These are phyloP conservation scores for Rhipidura dahli DNA, from an alignment of 2,113 vertebrate genomes.

Conservation along the genomic window DNA sequence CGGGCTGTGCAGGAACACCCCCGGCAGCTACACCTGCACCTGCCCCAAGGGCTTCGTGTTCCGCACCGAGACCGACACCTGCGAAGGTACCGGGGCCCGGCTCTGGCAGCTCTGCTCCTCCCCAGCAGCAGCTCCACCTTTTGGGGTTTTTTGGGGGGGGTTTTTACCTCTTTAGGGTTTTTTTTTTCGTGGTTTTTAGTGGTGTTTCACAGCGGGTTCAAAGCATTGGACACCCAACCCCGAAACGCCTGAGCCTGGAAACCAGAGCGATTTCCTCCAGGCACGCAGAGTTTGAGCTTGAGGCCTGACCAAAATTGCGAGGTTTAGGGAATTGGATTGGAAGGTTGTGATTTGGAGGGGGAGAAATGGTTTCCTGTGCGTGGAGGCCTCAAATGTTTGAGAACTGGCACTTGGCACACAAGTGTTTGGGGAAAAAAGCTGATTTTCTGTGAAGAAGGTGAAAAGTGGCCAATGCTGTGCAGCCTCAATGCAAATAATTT, in stretches of 20 bases:
- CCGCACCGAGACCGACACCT: slow-evolving; percentile 92
- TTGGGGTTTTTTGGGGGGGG: accelerated
- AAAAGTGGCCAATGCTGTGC: not conserved
- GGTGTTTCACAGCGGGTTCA: not conserved
- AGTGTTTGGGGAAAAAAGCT: not conserved
- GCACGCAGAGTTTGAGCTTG: not conserved
- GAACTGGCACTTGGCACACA: not conserved
- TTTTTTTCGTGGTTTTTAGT: not conserved
- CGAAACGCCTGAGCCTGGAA: not conserved
- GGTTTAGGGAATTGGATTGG: not conserved
- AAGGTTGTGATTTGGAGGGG: not conserved
- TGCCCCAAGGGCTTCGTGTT: slow-evolving; percentile 95
- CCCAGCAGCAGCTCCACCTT: not conserved
- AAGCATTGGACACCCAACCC: not conserved
- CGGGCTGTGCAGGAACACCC: slow-evolving; percentile 92
- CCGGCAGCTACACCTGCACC: slow-evolving; percentile 93
- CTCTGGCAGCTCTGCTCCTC: not conserved
- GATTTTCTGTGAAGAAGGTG: not conserved
- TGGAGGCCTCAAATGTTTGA: not conserved
- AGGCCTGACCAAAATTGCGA: slow-evolving; percentile 5
- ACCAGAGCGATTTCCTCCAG: not conserved
- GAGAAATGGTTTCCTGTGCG: not conserved
- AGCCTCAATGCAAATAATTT: not conserved
- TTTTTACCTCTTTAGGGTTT: accelerated
- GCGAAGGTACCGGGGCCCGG: slow-evolving; percentile 81